A percentile compares a stretch with the other conserved stretches of the same genome.
These are phyloP conservation scores for Pipa parva DNA, from an alignment of 2,113 vertebrate species.

Conservation along the genomic window DNA sequence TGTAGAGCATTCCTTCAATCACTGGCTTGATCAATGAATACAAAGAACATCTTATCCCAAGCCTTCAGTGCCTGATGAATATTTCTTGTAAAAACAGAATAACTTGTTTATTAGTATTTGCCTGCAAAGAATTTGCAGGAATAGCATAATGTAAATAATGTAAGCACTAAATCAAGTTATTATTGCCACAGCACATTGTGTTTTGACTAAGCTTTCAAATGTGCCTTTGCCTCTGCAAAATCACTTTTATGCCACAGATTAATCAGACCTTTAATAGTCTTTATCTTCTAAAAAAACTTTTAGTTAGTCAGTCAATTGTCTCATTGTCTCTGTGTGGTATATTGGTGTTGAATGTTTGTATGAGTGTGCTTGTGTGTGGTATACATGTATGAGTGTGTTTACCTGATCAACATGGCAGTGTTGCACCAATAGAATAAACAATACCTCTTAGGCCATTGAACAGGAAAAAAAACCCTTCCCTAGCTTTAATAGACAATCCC, in stretches of 20 bases:
- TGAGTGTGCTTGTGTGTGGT: too few species aligned
- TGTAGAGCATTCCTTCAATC: conserved; percentile 31
- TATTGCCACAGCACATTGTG: conserved; percentile 15
- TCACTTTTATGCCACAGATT: background rate
- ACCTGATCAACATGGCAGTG: too few species aligned
- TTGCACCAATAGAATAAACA: too few species aligned
- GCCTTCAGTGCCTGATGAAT: conserved; percentile 9
- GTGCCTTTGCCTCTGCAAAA: conserved; percentile 7
- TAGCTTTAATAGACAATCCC: too few species aligned
- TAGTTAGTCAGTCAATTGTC: too few species aligned
- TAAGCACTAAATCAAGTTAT: conserved; percentile 11
- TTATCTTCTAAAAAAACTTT: too few species aligned
- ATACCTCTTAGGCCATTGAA: too few species aligned
- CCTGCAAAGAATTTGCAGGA: conserved; percentile 11
- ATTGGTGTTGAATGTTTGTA: too few species aligned
- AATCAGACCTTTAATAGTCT: background rate
- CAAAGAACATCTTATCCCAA: conserved; percentile 38
- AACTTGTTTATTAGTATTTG: conserved; percentile 24
- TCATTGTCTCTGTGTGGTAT: too few species aligned
- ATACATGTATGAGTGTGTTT: too few species aligned
- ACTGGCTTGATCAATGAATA: conserved; percentile 38
- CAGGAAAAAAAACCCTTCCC: too few species aligned
- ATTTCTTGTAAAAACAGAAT: conserved; percentile 29
- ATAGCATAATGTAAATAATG: conserved; percentile 8
- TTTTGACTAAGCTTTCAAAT: background rate